These are phyloP conservation scores for Heliconius ethilla DNA, from an alignment of 2,888 invertebrate genomes.

Conservation along the genomic window DNA sequence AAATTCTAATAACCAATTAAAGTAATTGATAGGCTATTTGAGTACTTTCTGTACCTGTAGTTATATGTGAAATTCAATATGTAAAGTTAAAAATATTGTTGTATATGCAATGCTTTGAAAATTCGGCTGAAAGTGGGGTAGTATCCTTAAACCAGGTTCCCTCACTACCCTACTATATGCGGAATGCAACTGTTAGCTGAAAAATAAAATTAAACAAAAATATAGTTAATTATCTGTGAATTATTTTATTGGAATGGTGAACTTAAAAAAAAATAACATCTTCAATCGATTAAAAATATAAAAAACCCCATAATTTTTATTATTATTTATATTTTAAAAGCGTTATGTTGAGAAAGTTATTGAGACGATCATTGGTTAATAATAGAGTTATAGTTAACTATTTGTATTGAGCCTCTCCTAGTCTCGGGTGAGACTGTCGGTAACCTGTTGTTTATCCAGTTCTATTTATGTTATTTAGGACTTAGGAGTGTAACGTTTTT, in stretches of 20 bases:
- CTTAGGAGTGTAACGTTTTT: neutral
- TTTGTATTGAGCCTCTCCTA: neutral
- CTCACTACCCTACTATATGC: too few species aligned
- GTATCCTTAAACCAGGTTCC: too few species aligned
- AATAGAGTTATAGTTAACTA: constrained; percentile 12
- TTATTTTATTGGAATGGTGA: neutral
- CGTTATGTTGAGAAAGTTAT: neutral
- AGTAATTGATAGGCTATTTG: neutral
- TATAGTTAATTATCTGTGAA: neutral
- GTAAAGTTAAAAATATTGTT: neutral
- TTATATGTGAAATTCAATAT: neutral
- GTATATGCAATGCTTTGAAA: too few species aligned
- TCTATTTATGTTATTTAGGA: constrained; percentile 29
- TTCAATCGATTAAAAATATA: neutral
- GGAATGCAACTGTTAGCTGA: too few species aligned
- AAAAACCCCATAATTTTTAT: neutral
- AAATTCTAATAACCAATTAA: neutral
- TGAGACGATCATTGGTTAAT: neutral
- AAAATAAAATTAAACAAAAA: too few species aligned
- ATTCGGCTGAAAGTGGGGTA: too few species aligned
- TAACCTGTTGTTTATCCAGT: constrained; percentile 35
- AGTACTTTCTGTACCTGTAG: neutral
- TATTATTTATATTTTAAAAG: neutral
- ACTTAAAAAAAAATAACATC: neutral
- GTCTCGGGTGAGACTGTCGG: constrained; percentile 18